Base-by-base conservation (phyloP, 1,140 invertebrate genomes). In the Penaeus vannamei region DNA sequence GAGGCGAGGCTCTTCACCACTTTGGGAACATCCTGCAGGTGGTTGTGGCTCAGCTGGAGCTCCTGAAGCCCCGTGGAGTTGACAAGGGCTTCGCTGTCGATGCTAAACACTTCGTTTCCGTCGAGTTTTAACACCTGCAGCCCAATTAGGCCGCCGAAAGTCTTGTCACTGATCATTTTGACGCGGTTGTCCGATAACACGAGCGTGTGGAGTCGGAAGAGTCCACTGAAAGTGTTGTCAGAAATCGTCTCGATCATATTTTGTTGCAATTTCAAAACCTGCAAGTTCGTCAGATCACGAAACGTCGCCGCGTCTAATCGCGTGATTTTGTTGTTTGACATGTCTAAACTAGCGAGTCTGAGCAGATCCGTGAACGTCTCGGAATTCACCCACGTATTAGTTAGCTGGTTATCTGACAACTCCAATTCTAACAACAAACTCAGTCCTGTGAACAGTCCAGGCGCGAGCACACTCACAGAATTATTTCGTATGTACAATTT, bases 401-500 rank as follows among this genome's bases (percentile, higher is more conserved):
- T 96, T n/a, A 98, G 93, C 91, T 95, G 94, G 92, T 98, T 97
- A 89, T 94, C 92, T 26, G 96, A 96, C 59, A 97, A 93, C 93
- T 98, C 96, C 61, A 98, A 93, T 26, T 95, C 94, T 92, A 96
- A 95, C 42, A 98, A 93, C 91, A 96, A 95, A 89, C 96, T 95
- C 87, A 98, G 94, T 23, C 95, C 95, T 91, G 95, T 95, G 90
- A 98, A 94, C 23, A 97, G 92, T 3, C 96, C 90, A 17, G 90
- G 89, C n/a, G 93, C 92, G 26, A 93, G 79, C 29, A 91, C 92
- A 22, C 91, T 91, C 62, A 93, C 83, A 59, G 96, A 96, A 93
- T 98, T 98, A 92, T 98, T 97, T 87, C 97, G 95, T 76, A 98
- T 93, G 93, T 97, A 96, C 60, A 98, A 94, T 83, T 97, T 96